phyloP scores from a whole-genome alignment of 2,888 invertebrate genomes.

The Leucozona laternaria region DNA sequence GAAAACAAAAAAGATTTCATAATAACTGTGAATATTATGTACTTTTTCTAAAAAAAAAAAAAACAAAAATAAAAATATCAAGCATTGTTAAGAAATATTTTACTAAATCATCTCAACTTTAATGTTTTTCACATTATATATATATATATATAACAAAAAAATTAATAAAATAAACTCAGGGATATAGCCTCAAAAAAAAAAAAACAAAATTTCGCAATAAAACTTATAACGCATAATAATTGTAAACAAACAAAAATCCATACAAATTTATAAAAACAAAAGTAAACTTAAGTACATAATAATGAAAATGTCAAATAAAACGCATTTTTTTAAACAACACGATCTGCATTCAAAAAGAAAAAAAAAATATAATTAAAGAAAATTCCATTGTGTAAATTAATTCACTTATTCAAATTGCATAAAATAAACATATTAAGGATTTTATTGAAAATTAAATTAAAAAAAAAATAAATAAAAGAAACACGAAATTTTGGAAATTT shows the following conservation, averaged over 20 bases:
- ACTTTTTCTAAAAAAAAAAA: slow-evolving; percentile 49
- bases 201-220: slow-evolving; percentile 76
- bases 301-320: slow-evolving; percentile 45
- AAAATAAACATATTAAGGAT: slow-evolving; percentile 22
- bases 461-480: slow-evolving; percentile 61
- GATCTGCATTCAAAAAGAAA: slow-evolving; percentile 76
- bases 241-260: slow-evolving; percentile 49
- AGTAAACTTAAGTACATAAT: slow-evolving; percentile 48
- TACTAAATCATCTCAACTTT: slow-evolving; percentile 62
- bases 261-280: slow-evolving; percentile 60
- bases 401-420: slow-evolving; percentile 74
- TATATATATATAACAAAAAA: slow-evolving; percentile 76
- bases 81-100: slow-evolving; percentile 44
- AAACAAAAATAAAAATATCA: slow-evolving; percentile 9
- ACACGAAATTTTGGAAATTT: slow-evolving; percentile 77
- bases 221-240: slow-evolving; percentile 53
- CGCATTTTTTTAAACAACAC: neutral
- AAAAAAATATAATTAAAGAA: slow-evolving; percentile 52
- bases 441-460: slow-evolving; percentile 48
- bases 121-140: slow-evolving; percentile 59
- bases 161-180: slow-evolving; percentile 82
- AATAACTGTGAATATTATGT: slow-evolving; percentile 53
- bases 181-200: slow-evolving; percentile 83
- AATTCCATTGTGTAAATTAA: slow-evolving; percentile 68
- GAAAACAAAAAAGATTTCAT: slow-evolving; percentile 37